Evolutionary conservation across 2,797 vertebrate genomes (phyloP), one percentile per base, ranked within the genome.

Genomic region (Liparis tanakae): DNA sequence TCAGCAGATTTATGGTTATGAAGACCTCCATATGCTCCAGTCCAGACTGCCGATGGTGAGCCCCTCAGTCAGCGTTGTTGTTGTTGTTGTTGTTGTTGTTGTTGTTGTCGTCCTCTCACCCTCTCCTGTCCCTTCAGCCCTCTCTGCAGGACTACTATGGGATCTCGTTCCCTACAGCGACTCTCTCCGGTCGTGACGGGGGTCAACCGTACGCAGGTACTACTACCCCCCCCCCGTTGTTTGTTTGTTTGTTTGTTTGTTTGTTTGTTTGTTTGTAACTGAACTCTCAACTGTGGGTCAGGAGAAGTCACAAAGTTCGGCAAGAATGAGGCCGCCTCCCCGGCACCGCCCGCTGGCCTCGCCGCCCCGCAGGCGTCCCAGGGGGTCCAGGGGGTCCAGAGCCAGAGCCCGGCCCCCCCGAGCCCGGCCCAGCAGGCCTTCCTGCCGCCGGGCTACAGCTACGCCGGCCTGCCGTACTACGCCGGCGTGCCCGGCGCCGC

Each of bases 1-100:
- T 70, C 88, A 94, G 91, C 96, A 98, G 95, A 98, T 99, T 84
- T 99, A 99, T 48, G 96, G 97, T 85, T 99, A 98, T 37, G 97
- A 99, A 55, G 97, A 99, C 89, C 96, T 99, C 63, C 98, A 98
- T 82, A 96, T 98, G 96, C 95, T 99, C 74, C 98, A 98, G 74
- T 97, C 97, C 63, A 95, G 97, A 91, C 92, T 98, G 82, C 97
- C 97, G 72, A 90, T 98, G 96, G 98, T 99, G 88, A 96, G 96
- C 88, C 10, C 67, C n/a, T 17, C 12, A 14, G 14, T 59, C 3
- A 17, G 10, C 3, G 37, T 59, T n/a, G 18, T 50, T 13, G n/a
- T 18, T 58, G 22, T 41, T n/a, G 7, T 18, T 61, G 33, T 14
- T 53, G 37, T 59, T n/a, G 18, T 50, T 13, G n/a, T 18, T 58